Evolutionary conservation across 2,888 invertebrate genomes (phyloP), one percentile per base, ranked within the genome.

Genomic region (Drosophila stalkeri): DNA sequence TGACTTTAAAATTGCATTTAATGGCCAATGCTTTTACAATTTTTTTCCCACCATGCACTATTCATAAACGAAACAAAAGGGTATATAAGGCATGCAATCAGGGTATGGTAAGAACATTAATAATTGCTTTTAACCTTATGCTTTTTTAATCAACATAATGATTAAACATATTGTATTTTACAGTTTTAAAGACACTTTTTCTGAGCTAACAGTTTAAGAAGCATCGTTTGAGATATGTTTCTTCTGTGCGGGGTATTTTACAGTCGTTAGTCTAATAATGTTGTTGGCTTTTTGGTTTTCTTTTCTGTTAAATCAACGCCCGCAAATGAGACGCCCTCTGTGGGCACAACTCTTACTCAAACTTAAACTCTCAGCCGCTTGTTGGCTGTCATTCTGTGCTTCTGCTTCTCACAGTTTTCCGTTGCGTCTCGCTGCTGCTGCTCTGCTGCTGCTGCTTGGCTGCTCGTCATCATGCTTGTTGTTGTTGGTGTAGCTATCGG

Each of bases 1-100:
- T 86, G 81, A 86, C 85, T 86, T 86, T 77, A 86, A 85, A 86
- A 88, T 85, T 88, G 86, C 84, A 83, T 86, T 86, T 80, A 81
- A 86, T 77, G 79, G 82, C 72, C 35, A 67, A 72, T 72, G 80
- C 73, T 71, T 70, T 74, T 67, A 44, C 62, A 67, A 54, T 52
- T 65, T 57, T 59, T 14, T 23, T 54, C 2, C n/a, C 33, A 20
- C 12, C 16, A 41, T 31, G 8, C 55, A 41, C 41, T 41, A 18
- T 31, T 1, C 27, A 14, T 12, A 6, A 55, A 9, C 8, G 7
- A 7, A 16, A 11, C 20, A 23, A 43, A 18, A 6, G 33, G 20
- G 44, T 44, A 44, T 57, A 35, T 55, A 37, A 16, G 11, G 23
- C 14, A 11, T 37, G 6, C 4, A 27, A 27, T 11, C 1, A 5